phyloP scores from a whole-genome alignment of 2,113 vertebrate genomes.

The Triplophysa dalaica region DNA sequence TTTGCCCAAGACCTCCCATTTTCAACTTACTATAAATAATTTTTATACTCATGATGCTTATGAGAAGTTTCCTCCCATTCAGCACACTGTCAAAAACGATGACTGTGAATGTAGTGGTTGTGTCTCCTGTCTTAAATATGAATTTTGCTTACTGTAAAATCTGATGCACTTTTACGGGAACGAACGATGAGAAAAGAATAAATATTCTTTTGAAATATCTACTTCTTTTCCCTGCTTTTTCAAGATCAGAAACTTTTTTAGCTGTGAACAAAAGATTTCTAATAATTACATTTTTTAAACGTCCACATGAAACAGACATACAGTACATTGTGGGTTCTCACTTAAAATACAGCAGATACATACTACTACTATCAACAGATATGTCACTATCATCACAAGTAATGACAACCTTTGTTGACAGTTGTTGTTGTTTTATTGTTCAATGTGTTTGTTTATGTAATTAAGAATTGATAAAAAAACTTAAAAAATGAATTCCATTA shows the following conservation, averaged over 20 bases:
- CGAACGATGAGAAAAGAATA: slow-evolving; percentile 72
- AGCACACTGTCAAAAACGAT: slow-evolving; percentile 76
- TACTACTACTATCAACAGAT: too few relatives aligned
- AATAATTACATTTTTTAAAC: not conserved
- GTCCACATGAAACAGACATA: not conserved
- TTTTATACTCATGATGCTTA: slow-evolving; percentile 80
- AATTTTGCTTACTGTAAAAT: slow-evolving; percentile 81
- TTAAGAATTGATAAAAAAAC: too few relatives aligned
- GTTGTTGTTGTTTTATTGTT: too few relatives aligned
- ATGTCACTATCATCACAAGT: too few relatives aligned
- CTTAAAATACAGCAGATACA: too few relatives aligned
- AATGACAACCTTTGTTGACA: too few relatives aligned
- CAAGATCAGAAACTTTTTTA: not conserved
- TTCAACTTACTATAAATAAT: slow-evolving; percentile 77
- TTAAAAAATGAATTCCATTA: too few relatives aligned
- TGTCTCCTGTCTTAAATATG: slow-evolving; percentile 81
- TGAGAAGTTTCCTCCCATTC: slow-evolving; percentile 71
- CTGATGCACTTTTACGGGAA: slow-evolving; percentile 80
- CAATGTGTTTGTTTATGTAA: too few relatives aligned
- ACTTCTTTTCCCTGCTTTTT: slow-evolving; percentile 40
- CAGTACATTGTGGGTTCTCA: not conserved
- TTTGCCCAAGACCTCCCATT: slow-evolving; percentile 69
- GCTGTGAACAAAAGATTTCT: not conserved
- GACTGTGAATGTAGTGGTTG: slow-evolving; percentile 77
- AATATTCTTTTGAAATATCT: slow-evolving; percentile 74